A percentile compares a stretch with the other conserved stretches of the same genome.
Evolutionary conservation across 2,888 invertebrate species (phyloP).

Genomic region (Lutraria lutraria): DNA sequence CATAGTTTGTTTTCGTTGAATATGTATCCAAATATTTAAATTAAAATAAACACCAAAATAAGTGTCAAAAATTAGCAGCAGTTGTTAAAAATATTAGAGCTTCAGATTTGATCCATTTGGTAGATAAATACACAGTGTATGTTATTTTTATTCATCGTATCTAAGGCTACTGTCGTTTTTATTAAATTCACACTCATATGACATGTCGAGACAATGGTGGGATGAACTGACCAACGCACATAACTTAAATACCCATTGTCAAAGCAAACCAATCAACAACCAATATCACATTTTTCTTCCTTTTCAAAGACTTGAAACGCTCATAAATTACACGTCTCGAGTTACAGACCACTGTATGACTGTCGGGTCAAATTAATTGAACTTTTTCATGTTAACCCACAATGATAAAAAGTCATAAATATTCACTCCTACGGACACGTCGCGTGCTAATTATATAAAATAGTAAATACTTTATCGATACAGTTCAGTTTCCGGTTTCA

Average conservation of each 20-base stretch:
- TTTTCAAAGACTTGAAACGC: not conserved
- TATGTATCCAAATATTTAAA: too few relatives aligned
- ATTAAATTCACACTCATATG: not conserved
- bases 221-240: not conserved
- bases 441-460: not conserved
- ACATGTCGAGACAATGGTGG: not conserved
- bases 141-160: too few relatives aligned
- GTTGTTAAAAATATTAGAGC: too few relatives aligned
- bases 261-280: not conserved
- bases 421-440: not conserved
- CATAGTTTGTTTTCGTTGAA: too few relatives aligned
- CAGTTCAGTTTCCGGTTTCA: not conserved
- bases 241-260: not conserved
- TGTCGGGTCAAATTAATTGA: not conserved
- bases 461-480: not conserved
- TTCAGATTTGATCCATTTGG: too few relatives aligned
- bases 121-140: too few relatives aligned
- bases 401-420: slow-evolving; percentile 9
- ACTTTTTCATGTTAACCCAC: not conserved
- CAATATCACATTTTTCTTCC: not conserved
- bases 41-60: too few relatives aligned
- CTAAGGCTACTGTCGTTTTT: too few relatives aligned
- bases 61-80: too few relatives aligned
- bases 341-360: not conserved
- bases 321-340: not conserved